phyloP scores from a whole-genome alignment of 2,797 vertebrate species.

The Sus cebifrons region DNA sequence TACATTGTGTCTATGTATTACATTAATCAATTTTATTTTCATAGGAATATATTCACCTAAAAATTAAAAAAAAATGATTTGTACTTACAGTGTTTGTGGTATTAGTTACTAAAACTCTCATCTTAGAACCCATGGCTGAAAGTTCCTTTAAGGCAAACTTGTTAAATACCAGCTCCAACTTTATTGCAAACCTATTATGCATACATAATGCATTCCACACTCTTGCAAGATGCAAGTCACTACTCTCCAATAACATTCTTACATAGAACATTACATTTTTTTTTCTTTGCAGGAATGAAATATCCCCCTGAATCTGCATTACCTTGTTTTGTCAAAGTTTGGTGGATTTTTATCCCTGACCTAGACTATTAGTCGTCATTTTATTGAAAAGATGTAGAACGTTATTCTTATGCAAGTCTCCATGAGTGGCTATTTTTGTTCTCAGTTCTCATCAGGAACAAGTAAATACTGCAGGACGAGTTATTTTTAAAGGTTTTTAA shows the following conservation, averaged over 20 bases:
- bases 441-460: constrained; percentile 87
- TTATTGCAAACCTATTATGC: constrained; percentile 72
- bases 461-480: constrained; percentile 89
- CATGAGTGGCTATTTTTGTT: constrained; percentile 89
- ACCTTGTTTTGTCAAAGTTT: constrained; percentile 80
- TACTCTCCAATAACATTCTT: constrained; percentile 52
- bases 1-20: constrained; percentile 30
- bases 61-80: constrained; percentile 26
- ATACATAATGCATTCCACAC: constrained; percentile 65
- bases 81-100: not conserved
- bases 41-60: constrained; percentile 39
- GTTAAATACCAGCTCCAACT: constrained; percentile 62
- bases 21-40: constrained; percentile 34
- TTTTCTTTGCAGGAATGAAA: constrained; percentile 11
- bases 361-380: constrained; percentile 85
- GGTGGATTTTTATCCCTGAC: constrained; percentile 79
- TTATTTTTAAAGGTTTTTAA: constrained; percentile 90
- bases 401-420: constrained; percentile 88
- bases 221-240: constrained; percentile 50
- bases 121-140: constrained; percentile 14
- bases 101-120: constrained; percentile 59
- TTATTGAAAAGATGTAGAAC: constrained; percentile 85
- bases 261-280: not conserved
- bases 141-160: constrained; percentile 69
- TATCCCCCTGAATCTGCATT: constrained; percentile 66